Evolutionary conservation across 1,140 invertebrate species (phyloP).

Genomic region (Drosophila rhopaloa): DNA sequence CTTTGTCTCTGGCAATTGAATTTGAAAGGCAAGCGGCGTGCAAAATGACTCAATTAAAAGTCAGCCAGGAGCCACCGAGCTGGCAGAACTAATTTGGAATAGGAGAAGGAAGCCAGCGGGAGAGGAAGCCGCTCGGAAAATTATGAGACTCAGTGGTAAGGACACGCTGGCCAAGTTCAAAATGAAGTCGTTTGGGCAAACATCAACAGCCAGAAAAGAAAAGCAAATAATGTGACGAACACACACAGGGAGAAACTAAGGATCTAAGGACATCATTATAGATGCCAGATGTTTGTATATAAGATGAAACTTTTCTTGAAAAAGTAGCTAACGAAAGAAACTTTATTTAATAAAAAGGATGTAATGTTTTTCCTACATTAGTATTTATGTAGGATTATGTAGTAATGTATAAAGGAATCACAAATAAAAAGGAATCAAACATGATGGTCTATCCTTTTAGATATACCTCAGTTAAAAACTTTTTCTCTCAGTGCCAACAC

Average conservation of each 20-base stretch:
- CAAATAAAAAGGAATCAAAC: too few relatives aligned
- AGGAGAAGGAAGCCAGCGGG: constrained; percentile 45
- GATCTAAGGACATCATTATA: not conserved
- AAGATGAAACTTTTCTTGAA: too few relatives aligned
- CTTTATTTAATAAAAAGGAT: too few relatives aligned
- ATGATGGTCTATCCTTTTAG: not conserved
- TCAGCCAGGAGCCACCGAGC: constrained; percentile 41
- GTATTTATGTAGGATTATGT: too few relatives aligned
- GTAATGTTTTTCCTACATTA: too few relatives aligned
- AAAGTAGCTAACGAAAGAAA: too few relatives aligned
- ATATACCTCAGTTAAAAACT: not conserved
- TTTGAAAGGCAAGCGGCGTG: constrained; percentile 65
- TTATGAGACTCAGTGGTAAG: constrained; percentile 33
- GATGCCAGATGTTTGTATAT: not conserved
- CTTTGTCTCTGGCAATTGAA: constrained; percentile 64
- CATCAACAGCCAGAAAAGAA: constrained; percentile 28
- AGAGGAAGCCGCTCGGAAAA: constrained; percentile 37
- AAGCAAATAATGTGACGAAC: constrained; percentile 49
- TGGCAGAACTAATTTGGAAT: constrained; percentile 64
- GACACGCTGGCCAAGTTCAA: constrained; percentile 43
- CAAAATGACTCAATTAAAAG: constrained; percentile 75
- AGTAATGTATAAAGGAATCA: too few relatives aligned
- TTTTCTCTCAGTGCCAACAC: constrained; percentile 18
- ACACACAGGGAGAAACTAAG: not conserved
- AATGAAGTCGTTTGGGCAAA: constrained; percentile 74